Evolutionary conservation across 2,797 vertebrate genomes (phyloP), one percentile per base, ranked within the genome.

Genomic region (Micropoecilia bifurca): DNA sequence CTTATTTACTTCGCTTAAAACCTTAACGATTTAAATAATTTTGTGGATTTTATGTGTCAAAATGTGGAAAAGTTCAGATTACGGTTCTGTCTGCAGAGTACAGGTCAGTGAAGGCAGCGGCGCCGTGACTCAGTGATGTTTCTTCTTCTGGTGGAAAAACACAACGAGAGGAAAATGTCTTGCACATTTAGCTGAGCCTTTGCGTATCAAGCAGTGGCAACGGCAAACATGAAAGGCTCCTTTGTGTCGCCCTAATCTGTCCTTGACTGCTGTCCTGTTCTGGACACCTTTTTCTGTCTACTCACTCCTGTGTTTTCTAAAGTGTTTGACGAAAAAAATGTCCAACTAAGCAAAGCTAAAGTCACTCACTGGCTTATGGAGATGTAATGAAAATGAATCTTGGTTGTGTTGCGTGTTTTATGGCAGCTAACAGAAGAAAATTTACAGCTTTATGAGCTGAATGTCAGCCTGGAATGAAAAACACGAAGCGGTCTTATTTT

Each of bases 121-220:
- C 2, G 22, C 39, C 66, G 5, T 57, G 76, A 69, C 74, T 75
- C 78, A 48, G 25, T 33, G 71, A 73, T 50, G 93, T 96, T 96
- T 94, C 93, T 96, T 77, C 73, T 88, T 90, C 90, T 88, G 92
- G 85, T 90, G 87, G 83, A 80, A 20, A 85, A 39, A 47, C 41
- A 96, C 95, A 96, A 96, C 95, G 89, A 91, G 82, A 96, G 95
- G 96, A 95, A 96, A 91, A 89, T 92, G 87, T 74, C 30, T 78
- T 88, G 84, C 90, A 79, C 93, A 85, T 86, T 93, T 72, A 89
- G 92, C 73, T 85, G 72, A 88, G 81, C 71, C 80, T 74, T 88
- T 85, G 77, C 93, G 86, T 82, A 77, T 85, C 79, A 88, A 78
- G 91, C 83, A 74, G 88, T 90, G 94, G 80, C 80, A 91, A 89